Base-by-base conservation (phyloP, 2,888 invertebrate genomes). In the Caenorhabditis sp. region DNA sequence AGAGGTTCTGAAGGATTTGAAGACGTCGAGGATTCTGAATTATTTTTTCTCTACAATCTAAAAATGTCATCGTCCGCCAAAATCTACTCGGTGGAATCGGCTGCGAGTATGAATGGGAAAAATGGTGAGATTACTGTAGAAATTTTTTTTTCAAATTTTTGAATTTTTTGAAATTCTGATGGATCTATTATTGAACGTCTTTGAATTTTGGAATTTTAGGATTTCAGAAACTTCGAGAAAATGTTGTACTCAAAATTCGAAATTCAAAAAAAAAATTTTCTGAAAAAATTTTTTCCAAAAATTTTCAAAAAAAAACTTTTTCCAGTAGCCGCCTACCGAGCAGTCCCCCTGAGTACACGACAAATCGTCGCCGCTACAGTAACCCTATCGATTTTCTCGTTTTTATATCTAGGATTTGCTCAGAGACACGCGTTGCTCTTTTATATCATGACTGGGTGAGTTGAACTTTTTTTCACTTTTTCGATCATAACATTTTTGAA, bases 371-470 rank as follows among this genome's bases (percentile, higher is more conserved):
- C 59, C 8, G 80, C 86, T 41, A 66, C 85, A 7, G 49, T 75
- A 14, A 58, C 73, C 24, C 76, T 87, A 3, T 75, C 86, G 8
- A 66, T 87, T 28, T 87, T 84, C 63, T 87, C 87, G 4, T 81
- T 85, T 47, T 38, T 87, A 1, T 87, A 87, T 56, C 66, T 87
- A 16, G 77, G 58, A n/a, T 86, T 86, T 73, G 87, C 87, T 75
- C 87, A 87, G 77, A 59, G 77, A 59, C 87, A 87, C 72, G 77
- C 80, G 12, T 47, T 81, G 41, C 72, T 87, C 7, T 87, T 87
- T 64, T 87, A 86, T 61, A 54, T 75, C 49, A 86, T 87, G 86
- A 87, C 87, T 38, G 82, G 85, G 85, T 85, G 12, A 80, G 85
- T 69, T n/a, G n/a, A n/a, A n/a, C n/a, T n/a, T n/a, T n/a, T n/a